Conservation (phyloP, 2,797 vertebrate species). For the Pitangus sulphuratus region DNA sequence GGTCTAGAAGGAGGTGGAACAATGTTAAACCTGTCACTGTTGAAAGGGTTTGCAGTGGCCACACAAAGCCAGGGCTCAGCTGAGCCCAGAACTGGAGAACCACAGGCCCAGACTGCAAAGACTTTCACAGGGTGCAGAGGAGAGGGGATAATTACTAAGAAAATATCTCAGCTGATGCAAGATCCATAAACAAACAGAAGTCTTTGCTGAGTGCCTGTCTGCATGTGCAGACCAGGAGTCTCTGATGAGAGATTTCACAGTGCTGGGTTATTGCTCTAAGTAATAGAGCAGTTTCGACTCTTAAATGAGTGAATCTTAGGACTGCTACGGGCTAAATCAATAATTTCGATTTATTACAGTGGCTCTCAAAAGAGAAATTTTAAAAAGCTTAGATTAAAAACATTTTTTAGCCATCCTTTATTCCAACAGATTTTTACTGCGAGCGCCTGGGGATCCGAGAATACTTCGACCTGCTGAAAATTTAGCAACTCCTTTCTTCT, state of each 20-base stretch:
- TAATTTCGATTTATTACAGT: conserved; percentile 51
- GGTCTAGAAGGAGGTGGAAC: neutral
- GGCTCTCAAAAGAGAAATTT: conserved; percentile 65
- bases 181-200: neutral
- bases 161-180: neutral
- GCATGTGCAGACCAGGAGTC: neutral
- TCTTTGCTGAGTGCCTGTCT: neutral
- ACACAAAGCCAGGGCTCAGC: fast-evolving
- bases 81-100: neutral
- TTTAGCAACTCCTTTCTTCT: neutral
- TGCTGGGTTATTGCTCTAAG: neutral
- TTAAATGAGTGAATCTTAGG: neutral
- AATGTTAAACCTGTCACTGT: neutral
- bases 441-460: conserved; percentile 21
- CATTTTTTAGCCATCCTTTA: conserved; percentile 62
- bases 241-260: conserved; percentile 28
- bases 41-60: neutral
- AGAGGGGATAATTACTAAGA: neutral
- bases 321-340: conserved; percentile 50
- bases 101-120: neutral
- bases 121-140: neutral
- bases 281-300: conserved; percentile 14
- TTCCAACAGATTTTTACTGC: conserved; percentile 43
- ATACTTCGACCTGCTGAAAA: conserved; percentile 32
- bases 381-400: conserved; percentile 56